Conservation (phyloP, 2,113 vertebrate species). For the Lepus europaeus region DNA sequence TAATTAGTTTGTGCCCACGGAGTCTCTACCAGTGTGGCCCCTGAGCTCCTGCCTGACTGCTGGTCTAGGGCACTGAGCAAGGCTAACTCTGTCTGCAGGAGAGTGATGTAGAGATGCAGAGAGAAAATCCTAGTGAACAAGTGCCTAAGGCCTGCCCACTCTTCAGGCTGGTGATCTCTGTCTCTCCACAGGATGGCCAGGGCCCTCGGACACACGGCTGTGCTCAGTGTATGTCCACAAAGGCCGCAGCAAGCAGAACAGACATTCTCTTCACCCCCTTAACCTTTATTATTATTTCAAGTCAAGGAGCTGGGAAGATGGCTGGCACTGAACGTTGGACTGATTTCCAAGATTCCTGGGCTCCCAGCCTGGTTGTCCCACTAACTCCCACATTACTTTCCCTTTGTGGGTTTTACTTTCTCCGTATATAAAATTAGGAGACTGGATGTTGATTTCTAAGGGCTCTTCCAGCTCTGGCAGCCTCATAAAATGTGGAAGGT, state of each 20-base stretch:
- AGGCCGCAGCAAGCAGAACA: neutral
- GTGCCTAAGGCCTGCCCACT: neutral
- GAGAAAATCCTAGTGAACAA: neutral
- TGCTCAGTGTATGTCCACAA: neutral
- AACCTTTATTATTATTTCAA: conserved; percentile 39
- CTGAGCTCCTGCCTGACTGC: neutral
- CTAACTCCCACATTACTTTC: neutral
- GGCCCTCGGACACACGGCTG: neutral
- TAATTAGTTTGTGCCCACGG: conserved; percentile 34
- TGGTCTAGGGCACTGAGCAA: neutral
- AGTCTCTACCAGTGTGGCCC: neutral
- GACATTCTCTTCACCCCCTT: neutral
- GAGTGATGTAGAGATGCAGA: conserved; percentile 58
- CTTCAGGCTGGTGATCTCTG: neutral
- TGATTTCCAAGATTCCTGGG: neutral
- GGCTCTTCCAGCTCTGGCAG: neutral
- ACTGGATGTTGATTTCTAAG: neutral
- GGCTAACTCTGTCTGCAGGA: conserved; percentile 49
- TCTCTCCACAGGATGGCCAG: conserved; percentile 36
- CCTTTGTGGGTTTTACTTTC: conserved; percentile 28
- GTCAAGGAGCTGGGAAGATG: neutral
- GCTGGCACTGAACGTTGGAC: neutral
- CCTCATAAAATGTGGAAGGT: neutral
- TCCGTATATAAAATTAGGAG: neutral
- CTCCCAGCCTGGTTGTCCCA: neutral